Percentiles rank a stretch among this genome's conserved stretches.
These are phyloP conservation scores for Diadumene lineata DNA, from an alignment of 92 coral and sea anemone genomes.

Conservation along the genomic window DNA sequence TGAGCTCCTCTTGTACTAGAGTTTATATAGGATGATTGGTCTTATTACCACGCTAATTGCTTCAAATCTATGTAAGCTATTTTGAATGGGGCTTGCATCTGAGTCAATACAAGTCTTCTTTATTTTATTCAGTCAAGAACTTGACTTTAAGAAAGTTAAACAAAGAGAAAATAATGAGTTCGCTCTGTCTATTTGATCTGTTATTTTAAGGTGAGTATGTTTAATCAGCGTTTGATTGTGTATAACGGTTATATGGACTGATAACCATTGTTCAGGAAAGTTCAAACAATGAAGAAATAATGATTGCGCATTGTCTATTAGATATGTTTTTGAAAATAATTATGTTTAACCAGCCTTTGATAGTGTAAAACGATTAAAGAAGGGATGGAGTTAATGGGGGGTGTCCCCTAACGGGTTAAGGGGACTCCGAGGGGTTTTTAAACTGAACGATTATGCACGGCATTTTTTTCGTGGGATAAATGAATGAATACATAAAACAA, in stretches of 20 bases:
- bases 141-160: neutral
- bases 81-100: constrained; percentile 1
- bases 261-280: too few species aligned
- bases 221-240: neutral
- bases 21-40: neutral
- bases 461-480: too few species aligned
- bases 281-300: neutral
- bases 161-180: neutral
- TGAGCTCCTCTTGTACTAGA: neutral
- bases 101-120: neutral
- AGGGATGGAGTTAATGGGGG: neutral
- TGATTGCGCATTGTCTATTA: neutral
- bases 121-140: neutral
- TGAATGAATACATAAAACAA: too few species aligned
- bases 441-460: too few species aligned
- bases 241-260: neutral
- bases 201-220: neutral
- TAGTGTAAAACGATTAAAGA: neutral
- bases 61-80: neutral
- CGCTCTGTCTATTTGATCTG: neutral
- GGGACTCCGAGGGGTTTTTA: too few species aligned
- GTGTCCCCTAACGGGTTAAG: neutral
- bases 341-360: neutral
- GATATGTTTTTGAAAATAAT: neutral
- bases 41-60: neutral